These are phyloP conservation scores for Trissolcus brochymenae DNA, from an alignment of 2,888 invertebrate species.

Conservation along the genomic window DNA sequence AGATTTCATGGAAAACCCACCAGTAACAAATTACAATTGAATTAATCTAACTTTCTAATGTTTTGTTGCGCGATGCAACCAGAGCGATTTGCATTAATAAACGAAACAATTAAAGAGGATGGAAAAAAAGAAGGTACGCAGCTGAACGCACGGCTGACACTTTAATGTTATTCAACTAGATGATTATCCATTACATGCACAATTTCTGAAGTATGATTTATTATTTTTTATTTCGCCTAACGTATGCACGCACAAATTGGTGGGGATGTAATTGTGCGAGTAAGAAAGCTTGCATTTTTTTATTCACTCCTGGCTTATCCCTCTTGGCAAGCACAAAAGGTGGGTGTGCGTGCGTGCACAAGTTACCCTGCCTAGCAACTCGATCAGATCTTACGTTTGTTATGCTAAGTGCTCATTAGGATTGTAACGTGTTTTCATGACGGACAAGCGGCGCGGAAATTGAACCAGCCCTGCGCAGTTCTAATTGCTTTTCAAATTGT, in stretches of 20 bases:
- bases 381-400: constrained; percentile 73
- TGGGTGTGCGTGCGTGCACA: constrained; percentile 57
- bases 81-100: constrained; percentile 33
- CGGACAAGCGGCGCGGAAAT: constrained; percentile 55
- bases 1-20: constrained; percentile 2
- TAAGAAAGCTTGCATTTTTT: constrained; percentile 42
- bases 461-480: constrained; percentile 41
- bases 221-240: constrained; percentile 47
- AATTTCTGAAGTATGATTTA: constrained; percentile 55
- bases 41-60: constrained; percentile 27
- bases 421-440: constrained; percentile 65
- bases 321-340: constrained; percentile 45
- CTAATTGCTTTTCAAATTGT: constrained; percentile 43
- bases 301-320: constrained; percentile 44
- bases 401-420: constrained; percentile 75
- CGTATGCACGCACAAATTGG: constrained; percentile 38
- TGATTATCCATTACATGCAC: constrained; percentile 57
- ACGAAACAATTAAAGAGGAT: constrained; percentile 40
- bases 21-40: constrained; percentile 9
- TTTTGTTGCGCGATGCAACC: neutral
- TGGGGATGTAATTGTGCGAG: constrained; percentile 54
- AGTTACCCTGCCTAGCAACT: constrained; percentile 64
- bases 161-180: constrained; percentile 54
- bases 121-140: constrained; percentile 17
- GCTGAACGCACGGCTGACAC: constrained; percentile 32